Evolutionary conservation across 2,797 vertebrate species (phyloP), one percentile per base, ranked within the genome.

Genomic region (Cyprinella venusta): DNA sequence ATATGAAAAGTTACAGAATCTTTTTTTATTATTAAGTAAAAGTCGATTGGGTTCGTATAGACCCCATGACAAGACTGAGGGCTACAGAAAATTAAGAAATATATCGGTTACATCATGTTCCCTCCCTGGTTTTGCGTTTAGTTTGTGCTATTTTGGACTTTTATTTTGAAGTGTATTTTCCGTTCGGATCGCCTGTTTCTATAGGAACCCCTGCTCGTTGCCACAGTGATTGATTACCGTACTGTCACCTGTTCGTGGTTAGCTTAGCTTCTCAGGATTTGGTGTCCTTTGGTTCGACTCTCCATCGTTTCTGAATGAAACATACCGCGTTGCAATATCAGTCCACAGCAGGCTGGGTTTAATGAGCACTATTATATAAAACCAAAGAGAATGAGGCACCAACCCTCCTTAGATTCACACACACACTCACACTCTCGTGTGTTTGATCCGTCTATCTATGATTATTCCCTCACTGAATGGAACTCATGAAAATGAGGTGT

Each of bases 391-490:
- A 69, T 33, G 40, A 81, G 38, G 63, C 54, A 63, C 68, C 50
- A 80, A 59, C 64, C 24, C 15, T 21, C 21, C 76, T 9, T 10
- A 18, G 10, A 68, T 59, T 59, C 63, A 68, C 76, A 74, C 42
- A 69, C 42, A 6, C 64, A 52, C 65, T 92, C 91, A 92, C 92
- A 92, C 91, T 50, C 85, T 15, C 83, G 36, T 0, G 12, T 77
- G 64, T 90, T 91, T 92, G 91, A 94, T 94, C 67, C 21, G 30
- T 69, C 75, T 86, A 78, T 83, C 85, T 89, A 81, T 88, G 87
- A 88, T 74, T 84, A 81, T 92, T 85, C 91, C 82, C 71, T 71
- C 85, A 84, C 80, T 86, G 76, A 84, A 54, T 71, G 76, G 69
- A 77, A 65, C 50, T 36, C 80, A 89, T 88, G 81, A 79, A 86